These are phyloP conservation scores for Pachyuromys duprasi DNA, from an alignment of 2,797 vertebrate genomes.

Conservation along the genomic window DNA sequence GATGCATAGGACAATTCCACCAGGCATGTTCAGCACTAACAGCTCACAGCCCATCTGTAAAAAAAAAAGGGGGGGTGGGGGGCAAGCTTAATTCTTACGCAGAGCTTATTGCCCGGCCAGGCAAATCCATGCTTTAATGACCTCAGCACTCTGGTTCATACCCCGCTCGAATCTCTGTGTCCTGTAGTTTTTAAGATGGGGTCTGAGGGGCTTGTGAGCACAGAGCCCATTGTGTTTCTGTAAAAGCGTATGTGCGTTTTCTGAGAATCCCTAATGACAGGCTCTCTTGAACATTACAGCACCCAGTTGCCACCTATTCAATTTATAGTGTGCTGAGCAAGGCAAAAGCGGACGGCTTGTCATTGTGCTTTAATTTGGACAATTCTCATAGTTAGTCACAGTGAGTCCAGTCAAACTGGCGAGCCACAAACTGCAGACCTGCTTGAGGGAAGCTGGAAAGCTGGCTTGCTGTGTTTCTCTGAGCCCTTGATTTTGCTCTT, in stretches of 20 bases:
- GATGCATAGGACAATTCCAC: constrained; percentile 64
- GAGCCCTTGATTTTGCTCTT: not conserved
- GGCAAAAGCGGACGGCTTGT: not conserved
- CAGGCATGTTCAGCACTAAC: constrained; percentile 67
- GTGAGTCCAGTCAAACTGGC: not conserved
- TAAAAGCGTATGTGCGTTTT: constrained; percentile 25
- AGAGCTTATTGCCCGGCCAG: constrained; percentile 69
- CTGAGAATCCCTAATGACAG: constrained; percentile 54
- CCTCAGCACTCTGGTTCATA: not conserved
- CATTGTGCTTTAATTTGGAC: constrained; percentile 8
- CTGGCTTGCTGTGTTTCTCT: not conserved
- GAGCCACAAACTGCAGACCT: not conserved
- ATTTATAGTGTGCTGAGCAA: not conserved
- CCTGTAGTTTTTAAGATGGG: not conserved
- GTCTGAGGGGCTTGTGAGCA: not conserved
- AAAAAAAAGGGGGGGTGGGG: too few species aligned
- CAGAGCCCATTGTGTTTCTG: not conserved
- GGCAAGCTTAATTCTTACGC: constrained; percentile 66
- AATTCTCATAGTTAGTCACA: not conserved
- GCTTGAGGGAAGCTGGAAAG: not conserved
- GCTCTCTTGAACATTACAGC: not conserved
- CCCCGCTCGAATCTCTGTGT: not conserved
- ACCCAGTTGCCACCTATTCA: constrained; percentile 33
- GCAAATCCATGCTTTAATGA: constrained; percentile 66
- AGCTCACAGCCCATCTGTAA: constrained; percentile 66